Percentiles rank a stretch among this genome's conserved stretches.
phyloP scores from a whole-genome alignment of 1,140 invertebrate species.

The Calosoma granatense region DNA sequence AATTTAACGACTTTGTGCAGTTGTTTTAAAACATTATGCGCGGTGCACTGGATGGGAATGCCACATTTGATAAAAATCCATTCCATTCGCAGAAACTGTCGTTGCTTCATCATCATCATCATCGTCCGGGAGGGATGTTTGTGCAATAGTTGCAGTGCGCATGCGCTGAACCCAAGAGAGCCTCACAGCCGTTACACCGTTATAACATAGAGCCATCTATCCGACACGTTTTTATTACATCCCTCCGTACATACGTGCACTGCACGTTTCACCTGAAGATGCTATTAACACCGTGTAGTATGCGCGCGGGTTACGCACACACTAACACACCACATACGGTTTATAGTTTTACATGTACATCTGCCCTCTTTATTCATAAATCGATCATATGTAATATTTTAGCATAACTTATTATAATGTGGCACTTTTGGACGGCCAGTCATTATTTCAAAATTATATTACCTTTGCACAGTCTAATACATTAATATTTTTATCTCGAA shows the following conservation, averaged over 20 bases:
- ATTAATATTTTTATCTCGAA: too few relatives aligned
- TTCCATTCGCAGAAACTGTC: slow-evolving; percentile 6
- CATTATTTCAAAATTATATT: too few relatives aligned
- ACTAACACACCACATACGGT: not conserved
- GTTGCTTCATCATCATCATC: not conserved
- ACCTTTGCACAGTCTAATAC: too few relatives aligned
- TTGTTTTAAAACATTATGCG: slow-evolving; percentile 31
- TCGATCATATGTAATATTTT: too few relatives aligned
- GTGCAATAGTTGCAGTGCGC: not conserved
- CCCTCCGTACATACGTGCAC: not conserved
- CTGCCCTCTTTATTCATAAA: too few relatives aligned
- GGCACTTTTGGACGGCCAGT: too few relatives aligned
- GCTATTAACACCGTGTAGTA: not conserved
- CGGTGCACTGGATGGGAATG: slow-evolving; percentile 15
- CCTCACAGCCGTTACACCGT: too few relatives aligned
- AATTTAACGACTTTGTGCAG: slow-evolving; percentile 32
- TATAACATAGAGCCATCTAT: too few relatives aligned
- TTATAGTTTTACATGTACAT: not conserved
- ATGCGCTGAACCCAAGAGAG: not conserved
- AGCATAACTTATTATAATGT: too few relatives aligned
- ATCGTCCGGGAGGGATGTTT: too few relatives aligned
- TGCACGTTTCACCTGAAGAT: not conserved
- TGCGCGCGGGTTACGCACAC: not conserved
- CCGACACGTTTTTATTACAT: too few relatives aligned
- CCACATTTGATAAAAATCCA: slow-evolving; percentile 22